Base-by-base conservation (phyloP, 2,888 invertebrate species). In the Parnassius glacialis region DNA sequence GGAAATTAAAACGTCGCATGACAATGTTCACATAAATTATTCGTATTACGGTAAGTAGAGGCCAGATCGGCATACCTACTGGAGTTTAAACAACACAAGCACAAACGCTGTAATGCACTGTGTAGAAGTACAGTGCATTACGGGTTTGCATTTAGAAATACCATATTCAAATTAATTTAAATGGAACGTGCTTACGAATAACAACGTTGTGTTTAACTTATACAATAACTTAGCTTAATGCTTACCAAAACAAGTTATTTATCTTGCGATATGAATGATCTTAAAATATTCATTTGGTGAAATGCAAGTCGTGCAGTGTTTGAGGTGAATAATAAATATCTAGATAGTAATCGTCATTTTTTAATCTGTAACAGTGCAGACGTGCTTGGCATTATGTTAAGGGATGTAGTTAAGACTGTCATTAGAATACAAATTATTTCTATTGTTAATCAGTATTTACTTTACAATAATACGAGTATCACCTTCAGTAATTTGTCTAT, bases 231-330 rank as follows among this genome's bases (percentile, higher is more conserved):
- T 20, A n/a, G 57, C 16, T 52, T 42, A 41, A 52, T 63, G 52
- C 11, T 42, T 9, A 34, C 58, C 7, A 44, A 54, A 58, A 51
- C 44, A 10, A 51, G 43, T 56, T 12, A 71, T 76, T 73, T 73
- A 74, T 76, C 74, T 73, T 73, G 74, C 73, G 70, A 70, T 74
- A 76, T 74, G 71, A 73, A 69, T 70, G 78, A 61, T 74, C 69
- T 71, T 84, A 80, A 83, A 83, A 85, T 85, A 87, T 86, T 84
- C 83, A 80, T 80, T 81, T 79, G 76, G 79, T 83, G 83, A 84
- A 82, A 83, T 82, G 79, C 75, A 78, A 83, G 85, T 86, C 87
- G 86, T 87, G 86, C 80, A 70, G 72, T 65, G 65, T 74, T 70
- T 71, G 74, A 73, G 69, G 74, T 70, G 85, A 83, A 85, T 86